Base-by-base conservation (phyloP, 2,113 vertebrate genomes). In the Pseudolaguvia tuberculata region DNA sequence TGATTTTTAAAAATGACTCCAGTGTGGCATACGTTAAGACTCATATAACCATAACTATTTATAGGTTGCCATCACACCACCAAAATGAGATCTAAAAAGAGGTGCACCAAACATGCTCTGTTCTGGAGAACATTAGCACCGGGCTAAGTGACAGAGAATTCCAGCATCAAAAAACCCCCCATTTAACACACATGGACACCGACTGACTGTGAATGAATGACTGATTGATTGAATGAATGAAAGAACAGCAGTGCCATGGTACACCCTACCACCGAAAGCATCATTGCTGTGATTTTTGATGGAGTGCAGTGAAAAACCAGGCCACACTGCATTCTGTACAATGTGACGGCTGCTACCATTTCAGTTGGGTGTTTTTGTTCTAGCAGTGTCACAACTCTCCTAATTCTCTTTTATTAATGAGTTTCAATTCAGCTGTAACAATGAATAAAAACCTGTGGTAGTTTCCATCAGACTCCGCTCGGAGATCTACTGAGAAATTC, bases 31-130 rank as follows among this genome's bases (percentile, higher is more conserved):
- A 70, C 27, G 76, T 73, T 71, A n/a, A 59, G 57, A 5, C 67
- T 79, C 75, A 20, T 79, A 66, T 72, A 77, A 74, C 75, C 69
- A 78, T 5, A 47, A 65, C 57, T 83, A 77, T 78, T 76, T 75
- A 75, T 78, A 78, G 72, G 42, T 51, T 29, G 53, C 70, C 75
- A 56, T 62, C 42, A 62, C 72, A 68, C 53, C 79, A 56, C 61
- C 55, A 73, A 58, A 76, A 74, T 76, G 45, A 57, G 42, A 42
- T 73, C 68, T 63, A 47, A 50, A 79, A 58, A 56, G 1, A 68
- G 61, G 48, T 65, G 45, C 35, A 62, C 17, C 57, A 20, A 73
- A 74, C 29, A 59, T 73, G 70, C 66, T 73, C 73, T 78, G 21
- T 8, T 20, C 18, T 23, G 66, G 23, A 56, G 70, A 31, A 63